Conservation (phyloP, 2,113 vertebrate species). For the Tenebrosternarchus preto region DNA sequence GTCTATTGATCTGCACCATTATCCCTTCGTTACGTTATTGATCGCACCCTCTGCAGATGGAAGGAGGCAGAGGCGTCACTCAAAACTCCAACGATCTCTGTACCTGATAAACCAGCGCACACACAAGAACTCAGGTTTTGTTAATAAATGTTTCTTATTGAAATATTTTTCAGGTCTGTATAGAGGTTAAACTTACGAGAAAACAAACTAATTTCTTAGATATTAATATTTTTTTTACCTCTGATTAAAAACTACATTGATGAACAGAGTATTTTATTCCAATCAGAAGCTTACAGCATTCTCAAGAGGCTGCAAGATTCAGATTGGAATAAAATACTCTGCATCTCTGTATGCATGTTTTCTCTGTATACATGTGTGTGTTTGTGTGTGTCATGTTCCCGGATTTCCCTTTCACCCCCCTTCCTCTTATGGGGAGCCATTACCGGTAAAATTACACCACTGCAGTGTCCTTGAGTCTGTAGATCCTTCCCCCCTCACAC, state of each 20-base stretch:
- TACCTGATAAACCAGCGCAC: too few relatives aligned
- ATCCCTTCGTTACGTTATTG: slow-evolving; percentile 78
- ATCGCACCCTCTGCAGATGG: slow-evolving; percentile 66
- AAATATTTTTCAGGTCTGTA: too few relatives aligned
- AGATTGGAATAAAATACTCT: too few relatives aligned
- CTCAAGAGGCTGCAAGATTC: too few relatives aligned
- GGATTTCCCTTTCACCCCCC: slow-evolving; percentile 41
- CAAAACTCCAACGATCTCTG: slow-evolving; percentile 5
- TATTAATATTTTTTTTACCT: background rate
- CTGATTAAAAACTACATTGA: background rate
- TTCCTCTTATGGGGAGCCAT: slow-evolving; percentile 52
- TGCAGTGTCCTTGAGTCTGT: slow-evolving; percentile 69
- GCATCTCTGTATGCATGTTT: slow-evolving; percentile 17
- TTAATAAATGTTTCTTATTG: background rate
- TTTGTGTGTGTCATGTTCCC: slow-evolving; percentile 50
- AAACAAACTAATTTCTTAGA: too few relatives aligned
- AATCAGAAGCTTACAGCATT: too few relatives aligned
- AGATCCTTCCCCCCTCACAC: too few relatives aligned
- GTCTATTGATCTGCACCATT: slow-evolving; percentile 76
- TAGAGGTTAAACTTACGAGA: too few relatives aligned
- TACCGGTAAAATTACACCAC: slow-evolving; percentile 69
- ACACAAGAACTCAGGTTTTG: background rate
- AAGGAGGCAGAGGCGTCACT: slow-evolving; percentile 46
- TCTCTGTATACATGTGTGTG: background rate
- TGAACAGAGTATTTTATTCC: too few relatives aligned